phyloP scores from a whole-genome alignment of 2,888 invertebrate genomes.

The Eupithecia inturbata region DNA sequence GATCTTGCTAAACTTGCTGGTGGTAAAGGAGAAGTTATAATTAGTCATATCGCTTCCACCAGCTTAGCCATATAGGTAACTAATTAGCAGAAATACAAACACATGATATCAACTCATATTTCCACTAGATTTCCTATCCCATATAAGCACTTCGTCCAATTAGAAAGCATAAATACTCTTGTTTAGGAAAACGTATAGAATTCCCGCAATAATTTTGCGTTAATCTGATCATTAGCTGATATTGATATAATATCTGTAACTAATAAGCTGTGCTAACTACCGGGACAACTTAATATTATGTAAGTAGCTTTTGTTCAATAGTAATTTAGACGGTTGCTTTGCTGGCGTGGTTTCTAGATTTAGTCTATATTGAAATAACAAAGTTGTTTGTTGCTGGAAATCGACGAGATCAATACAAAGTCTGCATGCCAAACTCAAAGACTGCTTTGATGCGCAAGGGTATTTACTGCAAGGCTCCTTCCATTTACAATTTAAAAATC shows the following conservation, averaged over 20 bases:
- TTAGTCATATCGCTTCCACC: background rate
- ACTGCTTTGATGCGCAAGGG: too few relatives aligned
- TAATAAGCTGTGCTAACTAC: constrained; percentile 31
- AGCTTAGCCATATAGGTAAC: constrained; percentile 16
- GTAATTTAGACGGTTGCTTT: background rate
- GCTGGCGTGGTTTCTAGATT: background rate
- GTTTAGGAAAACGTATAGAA: constrained; percentile 42
- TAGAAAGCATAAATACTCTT: constrained; percentile 58
- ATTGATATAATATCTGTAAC: constrained; percentile 40
- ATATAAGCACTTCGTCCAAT: constrained; percentile 61
- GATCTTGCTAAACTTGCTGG: background rate
- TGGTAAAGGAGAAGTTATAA: constrained; percentile 43
- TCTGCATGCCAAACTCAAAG: too few relatives aligned
- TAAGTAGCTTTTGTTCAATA: constrained; percentile 8
- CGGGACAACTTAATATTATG: constrained; percentile 27
- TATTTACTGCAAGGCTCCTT: too few relatives aligned
- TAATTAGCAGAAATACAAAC: constrained; percentile 48
- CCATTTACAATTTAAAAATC: too few relatives aligned
- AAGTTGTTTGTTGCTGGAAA: too few relatives aligned
- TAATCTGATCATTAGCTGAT: constrained; percentile 46
- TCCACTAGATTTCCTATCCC: constrained; percentile 50
- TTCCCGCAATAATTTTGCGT: constrained; percentile 49
- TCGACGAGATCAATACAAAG: too few relatives aligned
- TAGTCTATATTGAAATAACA: background rate
- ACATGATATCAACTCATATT: constrained; percentile 42